Evolutionary conservation across 2,888 invertebrate genomes (phyloP), one percentile per base, ranked within the genome.

Genomic region (Cenopis cana): DNA sequence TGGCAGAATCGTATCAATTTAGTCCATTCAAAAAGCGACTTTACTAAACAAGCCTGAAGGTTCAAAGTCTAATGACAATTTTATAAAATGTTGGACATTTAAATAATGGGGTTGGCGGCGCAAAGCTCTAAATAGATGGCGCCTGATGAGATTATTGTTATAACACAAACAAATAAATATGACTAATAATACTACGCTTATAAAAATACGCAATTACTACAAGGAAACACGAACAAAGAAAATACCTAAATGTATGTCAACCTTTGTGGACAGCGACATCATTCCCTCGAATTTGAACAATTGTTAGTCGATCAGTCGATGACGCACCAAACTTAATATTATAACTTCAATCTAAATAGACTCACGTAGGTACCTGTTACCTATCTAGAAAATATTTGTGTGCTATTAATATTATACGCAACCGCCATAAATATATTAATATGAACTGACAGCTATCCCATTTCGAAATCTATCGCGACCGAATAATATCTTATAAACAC

Each of bases 241-340:
- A 62, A 36, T n/a, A 52, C 14, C 36, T 62, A 52, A 52, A 36
- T 33, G 11, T 11, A 17, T 36, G 29, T 62, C 50, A 14, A 36
- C 41, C 46, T 17, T 20, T 36, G 36, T 18, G 33, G 50, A 52
- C 50, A 62, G 52, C 20, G 8, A 57, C 14, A 17, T 50, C 62
- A 50, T 62, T 50, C 18, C 12, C 62, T 50, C 29, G 20, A 61
- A 41, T 29, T 17, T 29, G 14, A 33, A 52, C 61, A 50, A 36
- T 36, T 20, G 61, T 50, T 18, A 0, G 33, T 17, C 11, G 18
- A 18, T 41, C 6, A 4, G n/a, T n/a, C 52, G 52, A 52, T 62
- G 36, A 62, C 50, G 36, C 61, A 49, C 8, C 0, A 33, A 4
- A 29, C 5, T 2, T 5, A 8, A 33, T 5, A 2, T 33, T 24